Evolutionary conservation across 2,888 invertebrate species (phyloP), one percentile per base, ranked within the genome.

Genomic region (Xestoiulus laeticollis): DNA sequence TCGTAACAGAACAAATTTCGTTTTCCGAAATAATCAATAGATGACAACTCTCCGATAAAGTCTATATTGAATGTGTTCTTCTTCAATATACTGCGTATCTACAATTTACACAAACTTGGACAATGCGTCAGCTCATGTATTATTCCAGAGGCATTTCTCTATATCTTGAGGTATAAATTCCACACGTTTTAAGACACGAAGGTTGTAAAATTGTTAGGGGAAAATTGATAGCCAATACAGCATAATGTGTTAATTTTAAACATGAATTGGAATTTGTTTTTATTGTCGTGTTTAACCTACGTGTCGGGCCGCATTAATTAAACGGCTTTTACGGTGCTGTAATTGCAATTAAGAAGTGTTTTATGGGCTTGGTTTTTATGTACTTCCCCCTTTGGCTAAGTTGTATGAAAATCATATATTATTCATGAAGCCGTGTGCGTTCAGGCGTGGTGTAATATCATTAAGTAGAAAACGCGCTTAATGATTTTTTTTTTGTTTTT

Each of bases 311-410:
- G 26, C 78, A 78, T 78, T 78, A 30, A 78, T 30, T 78, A 30
- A 22, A 30, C 78, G 30, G 78, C 78, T 26, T 78, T 78, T 78
- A 78, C 26, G 78, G 78, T 26, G 22, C 78, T 30, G 78, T 78
- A 30, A 78, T 78, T 78, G 78, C 78, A 78, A 78, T 78, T 78
- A 78, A 78, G 14, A 78, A 78, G 78, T 78, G 78, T 78, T 78
- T 78, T 78, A 78, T 78, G 78, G 78, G 78, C 78, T 78, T 30
- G 78, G 78, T 78, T 78, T 78, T 78, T 59, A 30, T 78, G 14
- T 22, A 30, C 78, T 78, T n/a, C 78, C 26, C 78, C 78, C 78
- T 78, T 78, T 30, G 78, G 78, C 78, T 78, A 78, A 78, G 78
- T 78, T 14, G 78, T 14, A 26, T 5, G 30, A 78, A 78, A 26